Conservation (phyloP, 2,888 invertebrate genomes). For the Amblyjoppa fuscipennis region DNA sequence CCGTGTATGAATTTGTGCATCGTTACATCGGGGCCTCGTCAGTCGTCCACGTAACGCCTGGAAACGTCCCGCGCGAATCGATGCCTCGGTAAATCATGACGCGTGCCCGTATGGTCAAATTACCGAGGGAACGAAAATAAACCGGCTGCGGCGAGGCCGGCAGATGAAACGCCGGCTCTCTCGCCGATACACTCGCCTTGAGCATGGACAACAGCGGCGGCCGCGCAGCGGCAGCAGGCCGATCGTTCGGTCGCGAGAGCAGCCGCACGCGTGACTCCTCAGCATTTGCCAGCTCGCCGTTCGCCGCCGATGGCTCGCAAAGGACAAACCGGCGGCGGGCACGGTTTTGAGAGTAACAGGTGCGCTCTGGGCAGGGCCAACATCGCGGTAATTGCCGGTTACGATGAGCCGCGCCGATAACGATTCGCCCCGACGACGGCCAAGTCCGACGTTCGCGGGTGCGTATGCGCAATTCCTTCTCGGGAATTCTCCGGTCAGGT, state of each 20-base stretch:
- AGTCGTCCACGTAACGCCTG: too few species aligned
- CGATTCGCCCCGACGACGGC: slow-evolving; percentile 66
- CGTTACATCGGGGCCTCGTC: too few species aligned
- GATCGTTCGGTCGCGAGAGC: slow-evolving; percentile 69
- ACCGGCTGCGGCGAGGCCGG: not conserved
- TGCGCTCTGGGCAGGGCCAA: slow-evolving; percentile 72
- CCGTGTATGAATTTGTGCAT: too few species aligned
- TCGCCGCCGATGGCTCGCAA: slow-evolving; percentile 42
- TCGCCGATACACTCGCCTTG: slow-evolving; percentile 21
- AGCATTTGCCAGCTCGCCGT: slow-evolving; percentile 4
- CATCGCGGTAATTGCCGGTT: slow-evolving; percentile 73
- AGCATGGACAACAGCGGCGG: slow-evolving; percentile 5
- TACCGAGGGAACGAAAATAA: not conserved
- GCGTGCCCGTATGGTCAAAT: slow-evolving; percentile 4
- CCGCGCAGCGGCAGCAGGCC: slow-evolving; percentile 66
- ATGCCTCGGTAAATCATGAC: slow-evolving; percentile 10
- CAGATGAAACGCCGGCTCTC: slow-evolving; percentile 3
- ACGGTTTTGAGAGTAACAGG: slow-evolving; percentile 75
- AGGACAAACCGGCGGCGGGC: slow-evolving; percentile 40
- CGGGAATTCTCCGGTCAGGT: slow-evolving; percentile 67
- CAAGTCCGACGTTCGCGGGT: not conserved
- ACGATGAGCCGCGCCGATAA: slow-evolving; percentile 70
- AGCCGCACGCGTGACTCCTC: slow-evolving; percentile 40
- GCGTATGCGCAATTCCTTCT: not conserved
- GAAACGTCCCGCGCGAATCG: not conserved